phyloP scores from a whole-genome alignment of 2,888 invertebrate species.

The Stenurella melanura region DNA sequence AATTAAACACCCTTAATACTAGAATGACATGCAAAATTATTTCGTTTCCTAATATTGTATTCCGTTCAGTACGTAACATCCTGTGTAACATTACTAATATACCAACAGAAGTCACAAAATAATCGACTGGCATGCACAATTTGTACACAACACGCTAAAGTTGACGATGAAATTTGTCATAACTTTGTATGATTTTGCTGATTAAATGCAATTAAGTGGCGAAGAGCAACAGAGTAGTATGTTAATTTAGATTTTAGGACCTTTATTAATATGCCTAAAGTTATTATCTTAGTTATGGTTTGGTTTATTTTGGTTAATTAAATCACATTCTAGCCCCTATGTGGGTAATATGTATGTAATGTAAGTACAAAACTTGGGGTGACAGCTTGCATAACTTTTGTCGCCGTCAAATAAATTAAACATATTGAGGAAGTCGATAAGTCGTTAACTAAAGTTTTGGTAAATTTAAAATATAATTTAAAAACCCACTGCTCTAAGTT shows the following conservation, averaged over 20 bases:
- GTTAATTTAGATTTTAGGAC: slow-evolving; percentile 45
- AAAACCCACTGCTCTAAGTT: no score
- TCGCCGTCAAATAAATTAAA: neutral
- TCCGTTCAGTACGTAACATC: neutral
- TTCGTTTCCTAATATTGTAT: no score
- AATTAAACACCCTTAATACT: no score
- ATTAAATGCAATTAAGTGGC: slow-evolving; percentile 41
- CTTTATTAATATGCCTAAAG: slow-evolving; percentile 44
- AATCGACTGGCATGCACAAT: slow-evolving; percentile 17
- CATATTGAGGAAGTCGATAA: neutral
- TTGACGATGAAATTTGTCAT: slow-evolving; percentile 34
- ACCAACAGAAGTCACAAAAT: slow-evolving; percentile 4
- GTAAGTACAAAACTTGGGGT: slow-evolving; percentile 22
- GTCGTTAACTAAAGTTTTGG: neutral
- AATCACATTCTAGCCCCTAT: slow-evolving; percentile 38
- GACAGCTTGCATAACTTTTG: neutral
- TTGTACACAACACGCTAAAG: slow-evolving; percentile 3
- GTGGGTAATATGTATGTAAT: slow-evolving; percentile 34
- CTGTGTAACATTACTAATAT: neutral
- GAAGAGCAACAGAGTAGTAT: slow-evolving; percentile 44
- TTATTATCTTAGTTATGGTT: slow-evolving; percentile 45
- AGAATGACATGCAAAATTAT: no score
- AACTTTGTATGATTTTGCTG: slow-evolving; percentile 36
- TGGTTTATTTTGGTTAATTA: slow-evolving; percentile 43
- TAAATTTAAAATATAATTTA: neutral